A percentile compares a stretch with the other conserved stretches of the same genome.
These are phyloP conservation scores for Rhynchotus rufescens DNA, from an alignment of 2,797 vertebrate genomes.

Conservation along the genomic window DNA sequence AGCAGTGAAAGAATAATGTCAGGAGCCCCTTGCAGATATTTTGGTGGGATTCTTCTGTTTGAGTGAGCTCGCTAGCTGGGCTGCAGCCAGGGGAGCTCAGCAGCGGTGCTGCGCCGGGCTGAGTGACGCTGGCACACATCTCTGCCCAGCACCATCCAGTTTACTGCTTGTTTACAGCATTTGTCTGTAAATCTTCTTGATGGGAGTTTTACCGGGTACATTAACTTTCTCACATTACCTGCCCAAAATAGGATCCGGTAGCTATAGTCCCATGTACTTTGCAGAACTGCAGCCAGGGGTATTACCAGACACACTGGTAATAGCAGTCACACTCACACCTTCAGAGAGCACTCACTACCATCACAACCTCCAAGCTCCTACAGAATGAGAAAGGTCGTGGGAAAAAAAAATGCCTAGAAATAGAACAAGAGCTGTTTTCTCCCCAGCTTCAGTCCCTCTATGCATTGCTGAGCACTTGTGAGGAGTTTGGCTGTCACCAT, in stretches of 20 bases:
- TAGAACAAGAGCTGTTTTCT: neutral
- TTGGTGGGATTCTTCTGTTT: conserved; percentile 72
- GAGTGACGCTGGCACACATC: conserved; percentile 25
- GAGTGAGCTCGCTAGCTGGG: conserved; percentile 50
- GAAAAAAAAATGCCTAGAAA: neutral
- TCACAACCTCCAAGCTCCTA: neutral
- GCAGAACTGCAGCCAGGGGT: neutral
- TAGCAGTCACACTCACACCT: no score
- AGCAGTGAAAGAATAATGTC: conserved; percentile 64
- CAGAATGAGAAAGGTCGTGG: neutral
- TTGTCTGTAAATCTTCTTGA: conserved; percentile 13
- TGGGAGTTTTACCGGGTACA: neutral
- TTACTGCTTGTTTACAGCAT: neutral
- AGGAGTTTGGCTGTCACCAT: neutral
- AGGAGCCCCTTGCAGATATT: conserved; percentile 67
- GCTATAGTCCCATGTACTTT: neutral
- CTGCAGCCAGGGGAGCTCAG: conserved; percentile 56
- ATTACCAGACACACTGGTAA: neutral
- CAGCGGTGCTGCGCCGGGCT: conserved; percentile 17
- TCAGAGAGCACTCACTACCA: neutral
- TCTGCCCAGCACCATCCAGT: conserved; percentile 40
- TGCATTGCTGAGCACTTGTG: neutral
- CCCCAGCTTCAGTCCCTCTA: neutral
- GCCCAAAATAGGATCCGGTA: neutral
- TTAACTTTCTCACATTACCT: neutral